These are phyloP conservation scores for Galerucella pusilla DNA, from an alignment of 2,888 invertebrate genomes.

Conservation along the genomic window DNA sequence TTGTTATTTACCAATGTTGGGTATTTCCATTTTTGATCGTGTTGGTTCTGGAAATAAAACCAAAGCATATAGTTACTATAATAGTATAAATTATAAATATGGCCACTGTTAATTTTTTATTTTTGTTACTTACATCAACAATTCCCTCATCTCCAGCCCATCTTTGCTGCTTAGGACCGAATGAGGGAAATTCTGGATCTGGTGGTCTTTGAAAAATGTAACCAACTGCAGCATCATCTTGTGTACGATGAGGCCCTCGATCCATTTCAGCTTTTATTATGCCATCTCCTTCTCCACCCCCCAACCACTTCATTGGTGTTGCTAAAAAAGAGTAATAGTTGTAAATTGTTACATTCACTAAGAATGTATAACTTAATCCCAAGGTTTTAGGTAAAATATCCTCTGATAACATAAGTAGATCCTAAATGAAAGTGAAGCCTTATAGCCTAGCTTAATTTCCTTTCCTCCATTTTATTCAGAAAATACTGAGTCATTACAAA, in stretches of 20 bases:
- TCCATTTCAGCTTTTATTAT: constrained; percentile 72
- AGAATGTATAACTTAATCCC: background rate
- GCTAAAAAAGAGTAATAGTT: constrained; percentile 43
- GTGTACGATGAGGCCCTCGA: constrained; percentile 77
- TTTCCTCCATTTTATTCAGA: too few species aligned
- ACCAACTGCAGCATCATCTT: constrained; percentile 93
- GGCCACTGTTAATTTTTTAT: too few species aligned
- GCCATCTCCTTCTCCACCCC: constrained; percentile 74
- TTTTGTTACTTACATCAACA: constrained; percentile 77
- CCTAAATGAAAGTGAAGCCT: too few species aligned
- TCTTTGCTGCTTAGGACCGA: constrained; percentile 77
- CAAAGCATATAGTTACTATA: background rate
- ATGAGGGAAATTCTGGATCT: constrained; percentile 81
- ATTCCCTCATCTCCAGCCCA: constrained; percentile 93
- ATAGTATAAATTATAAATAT: too few species aligned
- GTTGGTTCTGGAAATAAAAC: constrained; percentile 69
- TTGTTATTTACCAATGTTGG: constrained; percentile 69
- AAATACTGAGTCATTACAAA: too few species aligned
- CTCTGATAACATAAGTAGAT: too few species aligned
- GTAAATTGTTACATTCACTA: background rate
- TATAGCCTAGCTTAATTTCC: too few species aligned
- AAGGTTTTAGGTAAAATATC: background rate
- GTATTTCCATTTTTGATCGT: constrained; percentile 86
- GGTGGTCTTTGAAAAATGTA: constrained; percentile 90
- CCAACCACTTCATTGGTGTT: constrained; percentile 82